Evolutionary conservation across 1,140 invertebrate genomes (phyloP), one percentile per base, ranked within the genome.

Genomic region (Pseudomyrmex dendroicus): DNA sequence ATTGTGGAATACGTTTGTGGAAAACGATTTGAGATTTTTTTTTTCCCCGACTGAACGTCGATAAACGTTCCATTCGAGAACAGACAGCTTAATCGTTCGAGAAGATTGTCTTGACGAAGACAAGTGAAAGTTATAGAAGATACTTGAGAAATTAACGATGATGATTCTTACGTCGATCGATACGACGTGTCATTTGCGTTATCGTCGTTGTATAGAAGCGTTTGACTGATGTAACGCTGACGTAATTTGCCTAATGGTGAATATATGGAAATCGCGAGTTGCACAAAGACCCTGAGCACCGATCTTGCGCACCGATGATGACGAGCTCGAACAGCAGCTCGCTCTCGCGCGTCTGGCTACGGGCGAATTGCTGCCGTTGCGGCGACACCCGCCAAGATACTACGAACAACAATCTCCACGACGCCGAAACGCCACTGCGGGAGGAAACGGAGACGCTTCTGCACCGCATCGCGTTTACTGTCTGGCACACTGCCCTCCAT

Each of bases 401-500:
- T n/a, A 84, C 83, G 35, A 92, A 93, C 73, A 93, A 93, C 83
- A 91, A 92, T 82, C 67, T 90, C 12, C 85, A 86, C 44, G 87
- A 89, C 50, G 25, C 4, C 48, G 83, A 87, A 17, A 86, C 88
- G 70, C 89, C 90, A 0, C 72, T 91, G 66, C 86, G 84, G 54
- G 90, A 90, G 50, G 90, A 92, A 59, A 95, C 93, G n/a, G 92
- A 94, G 67, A 94, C 92, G 80, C 91, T 95, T 80, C 90, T 96
- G 70, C 95, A 96, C 83, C 92, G 95, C 70, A 95, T 96, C 46
- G 95, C 96, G 9, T 96, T 96, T 89, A 95, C 95, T 4, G 93
- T 96, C 54, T 96, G 95, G 95, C 95, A 96, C 88, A 95, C 95
- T 67, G 95, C 95, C 15, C 94, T 96, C 78, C 95, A 96, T 88